These are phyloP conservation scores for Drosophila anomelani DNA, from an alignment of 2,888 invertebrate species.

Conservation along the genomic window DNA sequence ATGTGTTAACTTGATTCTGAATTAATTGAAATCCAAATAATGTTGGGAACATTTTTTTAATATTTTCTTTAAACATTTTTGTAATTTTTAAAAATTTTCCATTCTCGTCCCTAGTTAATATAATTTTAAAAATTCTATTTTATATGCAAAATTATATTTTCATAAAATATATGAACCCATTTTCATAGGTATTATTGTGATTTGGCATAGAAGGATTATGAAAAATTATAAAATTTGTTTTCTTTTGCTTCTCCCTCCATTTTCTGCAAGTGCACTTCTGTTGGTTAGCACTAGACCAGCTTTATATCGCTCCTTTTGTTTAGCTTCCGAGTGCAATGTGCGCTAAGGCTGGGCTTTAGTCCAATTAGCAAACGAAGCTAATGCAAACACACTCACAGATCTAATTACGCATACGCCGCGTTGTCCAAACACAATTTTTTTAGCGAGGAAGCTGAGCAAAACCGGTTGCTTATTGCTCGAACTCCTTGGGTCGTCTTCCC, in stretches of 20 bases:
- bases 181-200: no score
- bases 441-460: slow-evolving; percentile 12
- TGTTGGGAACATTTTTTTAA: not conserved
- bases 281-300: not conserved
- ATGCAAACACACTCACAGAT: slow-evolving; percentile 48
- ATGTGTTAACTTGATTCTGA: not conserved
- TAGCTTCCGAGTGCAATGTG: slow-evolving; percentile 23
- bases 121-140: not conserved
- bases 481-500: slow-evolving; percentile 21
- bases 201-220: no score
- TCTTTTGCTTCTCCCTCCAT: not conserved
- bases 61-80: no score
- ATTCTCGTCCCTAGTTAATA: no score
- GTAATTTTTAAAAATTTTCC: no score
- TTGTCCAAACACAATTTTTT: slow-evolving; percentile 35
- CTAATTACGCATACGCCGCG: slow-evolving; percentile 72
- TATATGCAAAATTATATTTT: not conserved
- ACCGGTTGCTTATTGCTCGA: slow-evolving; percentile 47
- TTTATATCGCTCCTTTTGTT: slow-evolving; percentile 6
- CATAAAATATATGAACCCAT: not conserved
- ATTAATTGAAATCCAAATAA: not conserved
- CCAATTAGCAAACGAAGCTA: slow-evolving; percentile 60
- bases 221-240: not conserved
- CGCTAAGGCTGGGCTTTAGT: slow-evolving; percentile 41
- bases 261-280: slow-evolving; percentile 3